Evolutionary conservation across 92 coral and sea anemone species (phyloP).

Genomic region (Virgularia gustaviana): DNA sequence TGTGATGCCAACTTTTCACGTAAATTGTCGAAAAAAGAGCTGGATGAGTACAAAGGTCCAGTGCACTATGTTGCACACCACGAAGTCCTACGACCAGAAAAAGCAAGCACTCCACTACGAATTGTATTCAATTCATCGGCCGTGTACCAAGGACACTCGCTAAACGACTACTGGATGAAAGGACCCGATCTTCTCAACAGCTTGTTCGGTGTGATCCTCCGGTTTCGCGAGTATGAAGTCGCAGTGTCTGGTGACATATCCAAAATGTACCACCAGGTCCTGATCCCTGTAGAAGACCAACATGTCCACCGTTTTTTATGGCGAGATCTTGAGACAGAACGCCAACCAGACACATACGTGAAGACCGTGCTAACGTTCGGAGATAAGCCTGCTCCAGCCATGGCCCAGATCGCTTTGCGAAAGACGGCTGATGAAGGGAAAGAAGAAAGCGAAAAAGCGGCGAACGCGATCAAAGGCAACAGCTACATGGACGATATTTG

Average conservation of each 20-base stretch:
- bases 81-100: constrained; percentile 55
- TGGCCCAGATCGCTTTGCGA: constrained; percentile 59
- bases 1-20: constrained; percentile 29
- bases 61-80: constrained; percentile 52
- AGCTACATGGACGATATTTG: constrained; percentile 65
- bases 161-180: constrained; percentile 59
- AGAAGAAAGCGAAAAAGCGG: constrained; percentile 46
- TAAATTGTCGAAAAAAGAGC: constrained; percentile 18
- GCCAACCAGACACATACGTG: constrained; percentile 53
- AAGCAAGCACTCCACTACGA: constrained; percentile 56
- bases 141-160: constrained; percentile 50
- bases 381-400: constrained; percentile 53
- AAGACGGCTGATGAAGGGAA: constrained; percentile 54
- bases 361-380: constrained; percentile 40
- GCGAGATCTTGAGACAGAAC: constrained; percentile 48
- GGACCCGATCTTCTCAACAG: constrained; percentile 53
- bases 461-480: constrained; percentile 49
- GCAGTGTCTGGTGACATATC: constrained; percentile 56
- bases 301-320: constrained; percentile 59
- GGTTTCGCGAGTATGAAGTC: constrained; percentile 54
- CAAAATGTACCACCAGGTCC: constrained; percentile 53
- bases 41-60: constrained; percentile 48
- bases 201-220: constrained; percentile 45
- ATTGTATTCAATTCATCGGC: constrained; percentile 58
- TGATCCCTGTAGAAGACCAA: constrained; percentile 51